Percentiles rank a stretch among this genome's conserved stretches.
These are phyloP conservation scores for Idaea straminata DNA, from an alignment of 2,888 invertebrate species.

Conservation along the genomic window DNA sequence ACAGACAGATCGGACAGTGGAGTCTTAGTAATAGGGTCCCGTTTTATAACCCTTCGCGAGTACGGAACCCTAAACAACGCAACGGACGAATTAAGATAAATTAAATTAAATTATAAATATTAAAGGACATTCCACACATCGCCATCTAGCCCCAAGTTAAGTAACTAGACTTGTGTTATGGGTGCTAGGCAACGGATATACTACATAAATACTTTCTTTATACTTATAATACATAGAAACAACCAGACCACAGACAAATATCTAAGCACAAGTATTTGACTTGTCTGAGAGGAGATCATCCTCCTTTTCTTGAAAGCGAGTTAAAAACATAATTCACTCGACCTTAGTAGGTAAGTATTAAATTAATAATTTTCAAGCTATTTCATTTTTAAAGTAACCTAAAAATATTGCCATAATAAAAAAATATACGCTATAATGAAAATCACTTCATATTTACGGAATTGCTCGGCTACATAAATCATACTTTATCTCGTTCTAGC, in stretches of 20 bases:
- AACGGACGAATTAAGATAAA: background rate
- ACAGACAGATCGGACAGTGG: background rate
- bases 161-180: too few species aligned
- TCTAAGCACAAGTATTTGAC: too few species aligned
- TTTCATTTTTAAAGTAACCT: conserved; percentile 11
- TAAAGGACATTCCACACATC: too few species aligned
- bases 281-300: too few species aligned
- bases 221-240: too few species aligned
- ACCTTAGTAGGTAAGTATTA: background rate
- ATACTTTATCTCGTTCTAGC: conserved; percentile 13
- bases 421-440: conserved; percentile 22
- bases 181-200: too few species aligned
- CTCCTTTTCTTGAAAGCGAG: too few species aligned
- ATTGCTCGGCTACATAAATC: conserved; percentile 15
- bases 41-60: background rate
- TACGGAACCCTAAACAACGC: background rate
- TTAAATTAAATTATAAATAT: too few species aligned
- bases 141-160: too few species aligned
- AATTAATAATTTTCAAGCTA: background rate
- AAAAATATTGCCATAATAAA: conserved; percentile 19
- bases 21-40: background rate
- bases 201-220: too few species aligned
- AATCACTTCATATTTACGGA: conserved; percentile 17
- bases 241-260: too few species aligned
- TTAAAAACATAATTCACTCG: background rate